Evolutionary conservation across 2,888 invertebrate genomes (phyloP), one percentile per base, ranked within the genome.

Genomic region (Sesamia inferens): DNA sequence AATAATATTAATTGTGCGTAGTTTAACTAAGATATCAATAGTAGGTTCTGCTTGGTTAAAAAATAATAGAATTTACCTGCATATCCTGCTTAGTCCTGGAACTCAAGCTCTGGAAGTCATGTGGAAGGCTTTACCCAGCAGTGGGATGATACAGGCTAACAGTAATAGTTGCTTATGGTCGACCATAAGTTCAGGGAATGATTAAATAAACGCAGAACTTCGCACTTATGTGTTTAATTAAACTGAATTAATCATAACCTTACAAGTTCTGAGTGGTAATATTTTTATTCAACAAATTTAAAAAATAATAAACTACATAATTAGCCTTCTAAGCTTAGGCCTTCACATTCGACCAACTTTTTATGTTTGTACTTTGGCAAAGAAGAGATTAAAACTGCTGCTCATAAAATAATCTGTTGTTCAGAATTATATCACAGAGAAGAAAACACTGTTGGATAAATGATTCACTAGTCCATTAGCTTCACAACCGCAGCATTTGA

Each of bases 361-460:
- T 39, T 55, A 44, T 70, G 47, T 22, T 22, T 13, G 16, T 24
- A n/a, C 22, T 19, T 42, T 42, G 14, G 22, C 7, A 22, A 66
- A 48, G 44, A 31, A 47, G 11, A 48, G 19, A 7, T 16, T n/a
- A n/a, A 58, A 59, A 44, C 24, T 14, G 11, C 1, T 16, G 22
- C 5, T 48, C 2, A 4, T 42, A 14, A 58, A 48, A 47, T 39
- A 24, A 47, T 11, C 54, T 19, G n/a, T 24, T 16, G 22, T 24
- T 58, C 19, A 24, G 2, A 54, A 78, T 19, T 57, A 19, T 71
- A n/a, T 11, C 14, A 39, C 31, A 6, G 4, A 19, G 5, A 62
- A 54, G 58, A 59, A 78, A 42, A 63, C 0, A 31, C 24, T 8
- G 19, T 13, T 47, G 22, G 42, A 81, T 81, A 54, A 81, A 63